These are phyloP conservation scores for Sialia sialis DNA, from an alignment of 2,113 vertebrate species.

Conservation along the genomic window DNA sequence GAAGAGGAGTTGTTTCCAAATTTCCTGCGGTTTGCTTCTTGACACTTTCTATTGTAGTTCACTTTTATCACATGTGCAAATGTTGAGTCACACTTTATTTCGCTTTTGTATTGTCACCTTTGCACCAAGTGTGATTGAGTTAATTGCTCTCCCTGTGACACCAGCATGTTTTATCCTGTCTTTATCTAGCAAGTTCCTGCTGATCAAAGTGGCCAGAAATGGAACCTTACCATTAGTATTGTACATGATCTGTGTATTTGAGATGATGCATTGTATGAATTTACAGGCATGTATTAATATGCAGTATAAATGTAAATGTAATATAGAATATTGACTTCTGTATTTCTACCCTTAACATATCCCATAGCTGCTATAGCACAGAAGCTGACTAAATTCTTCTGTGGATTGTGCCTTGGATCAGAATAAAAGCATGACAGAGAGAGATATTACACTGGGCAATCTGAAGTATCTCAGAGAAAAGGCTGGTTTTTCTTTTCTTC, in stretches of 20 bases:
- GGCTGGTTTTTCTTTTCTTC: background rate
- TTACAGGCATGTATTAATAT: background rate
- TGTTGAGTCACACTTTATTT: background rate
- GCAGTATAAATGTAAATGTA: background rate
- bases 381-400: background rate
- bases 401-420: background rate
- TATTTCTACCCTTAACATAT: background rate
- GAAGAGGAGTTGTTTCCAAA: background rate
- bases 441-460: background rate
- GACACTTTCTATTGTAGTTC: background rate
- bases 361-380: background rate
- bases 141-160: background rate
- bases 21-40: background rate
- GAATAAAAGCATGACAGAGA: background rate
- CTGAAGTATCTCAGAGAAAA: background rate
- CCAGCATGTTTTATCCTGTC: background rate
- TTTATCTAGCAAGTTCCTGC: background rate
- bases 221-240: background rate
- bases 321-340: background rate
- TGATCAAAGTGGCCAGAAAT: background rate
- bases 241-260: background rate
- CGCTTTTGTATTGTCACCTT: background rate
- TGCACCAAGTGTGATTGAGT: background rate
- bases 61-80: background rate
- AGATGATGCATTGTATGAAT: fast-evolving